phyloP scores from a whole-genome alignment of 2,113 vertebrate genomes.

The Triplophysa rosa region DNA sequence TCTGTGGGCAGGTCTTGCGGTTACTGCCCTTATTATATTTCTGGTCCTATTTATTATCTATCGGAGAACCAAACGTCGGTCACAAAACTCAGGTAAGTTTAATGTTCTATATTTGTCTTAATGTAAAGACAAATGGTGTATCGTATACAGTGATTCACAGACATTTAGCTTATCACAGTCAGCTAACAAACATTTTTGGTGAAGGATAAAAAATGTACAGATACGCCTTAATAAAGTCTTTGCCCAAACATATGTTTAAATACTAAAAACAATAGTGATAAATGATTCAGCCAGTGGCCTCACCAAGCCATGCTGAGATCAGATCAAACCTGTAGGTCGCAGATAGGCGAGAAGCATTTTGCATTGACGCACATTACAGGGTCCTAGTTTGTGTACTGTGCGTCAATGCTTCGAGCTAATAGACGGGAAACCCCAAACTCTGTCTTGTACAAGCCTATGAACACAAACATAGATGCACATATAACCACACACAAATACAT shows the following conservation, averaged over 20 bases:
- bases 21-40: conserved; percentile 56
- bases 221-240: not conserved
- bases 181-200: too few species aligned
- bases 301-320: not conserved
- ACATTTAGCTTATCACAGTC: not conserved
- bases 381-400: not conserved
- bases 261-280: not conserved
- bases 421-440: conserved; percentile 5
- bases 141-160: not conserved
- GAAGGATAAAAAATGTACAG: too few species aligned
- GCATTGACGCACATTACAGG: conserved; percentile 11
- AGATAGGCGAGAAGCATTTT: not conserved
- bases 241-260: not conserved
- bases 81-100: not conserved
- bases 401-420: not conserved
- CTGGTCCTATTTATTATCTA: conserved; percentile 53
- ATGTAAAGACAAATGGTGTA: too few species aligned
- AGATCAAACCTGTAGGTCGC: not conserved
- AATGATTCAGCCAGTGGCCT: not conserved
- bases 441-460: not conserved
- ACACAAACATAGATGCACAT: not conserved
- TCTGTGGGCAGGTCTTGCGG: conserved; percentile 67
- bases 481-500: not conserved
- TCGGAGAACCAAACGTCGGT: conserved; percentile 39
- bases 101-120: not conserved